Percentiles rank a stretch among this genome's conserved stretches.
phyloP scores from a whole-genome alignment of 2,888 invertebrate genomes.

The Melinaea marsaeus region DNA sequence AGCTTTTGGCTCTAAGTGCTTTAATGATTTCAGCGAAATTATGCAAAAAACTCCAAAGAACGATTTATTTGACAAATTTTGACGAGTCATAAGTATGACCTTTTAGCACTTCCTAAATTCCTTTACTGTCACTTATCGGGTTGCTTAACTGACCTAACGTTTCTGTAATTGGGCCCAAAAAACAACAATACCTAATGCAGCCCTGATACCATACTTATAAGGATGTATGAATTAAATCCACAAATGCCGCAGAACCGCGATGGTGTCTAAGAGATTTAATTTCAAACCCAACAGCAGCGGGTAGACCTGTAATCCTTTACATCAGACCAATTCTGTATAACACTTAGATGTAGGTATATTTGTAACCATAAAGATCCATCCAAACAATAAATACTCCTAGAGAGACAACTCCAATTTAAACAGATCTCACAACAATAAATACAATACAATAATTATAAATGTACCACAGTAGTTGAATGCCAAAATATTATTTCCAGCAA shows the following conservation, averaged over 20 bases:
- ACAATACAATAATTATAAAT: conserved; percentile 16
- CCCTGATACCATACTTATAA: conserved; percentile 53
- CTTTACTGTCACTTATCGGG: conserved; percentile 66
- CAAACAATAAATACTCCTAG: too few species aligned
- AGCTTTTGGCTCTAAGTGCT: too few species aligned
- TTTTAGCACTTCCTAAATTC: conserved; percentile 28
- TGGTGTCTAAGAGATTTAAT: conserved; percentile 46
- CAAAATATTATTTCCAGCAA: conserved; percentile 54
- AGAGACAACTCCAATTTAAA: too few species aligned
- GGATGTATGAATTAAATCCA: conserved; percentile 62
- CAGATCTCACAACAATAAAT: too few species aligned
- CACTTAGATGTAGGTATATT: not conserved
- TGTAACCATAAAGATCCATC: not conserved
- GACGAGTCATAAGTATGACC: too few species aligned
- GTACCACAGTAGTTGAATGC: conserved; percentile 55
- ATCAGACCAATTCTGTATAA: not conserved
- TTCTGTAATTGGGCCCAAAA: conserved; percentile 66
- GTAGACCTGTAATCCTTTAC: conserved; percentile 62
- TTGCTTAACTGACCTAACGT: conserved; percentile 47
- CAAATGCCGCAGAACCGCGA: conserved; percentile 50
- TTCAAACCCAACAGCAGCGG: conserved; percentile 56
- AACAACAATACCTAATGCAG: conserved; percentile 54
- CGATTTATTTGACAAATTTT: too few species aligned
- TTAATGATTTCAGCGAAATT: too few species aligned
- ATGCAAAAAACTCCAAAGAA: too few species aligned